Evolutionary conservation across 2,888 invertebrate species (phyloP).

Genomic region (Geotrupes spiniger): DNA sequence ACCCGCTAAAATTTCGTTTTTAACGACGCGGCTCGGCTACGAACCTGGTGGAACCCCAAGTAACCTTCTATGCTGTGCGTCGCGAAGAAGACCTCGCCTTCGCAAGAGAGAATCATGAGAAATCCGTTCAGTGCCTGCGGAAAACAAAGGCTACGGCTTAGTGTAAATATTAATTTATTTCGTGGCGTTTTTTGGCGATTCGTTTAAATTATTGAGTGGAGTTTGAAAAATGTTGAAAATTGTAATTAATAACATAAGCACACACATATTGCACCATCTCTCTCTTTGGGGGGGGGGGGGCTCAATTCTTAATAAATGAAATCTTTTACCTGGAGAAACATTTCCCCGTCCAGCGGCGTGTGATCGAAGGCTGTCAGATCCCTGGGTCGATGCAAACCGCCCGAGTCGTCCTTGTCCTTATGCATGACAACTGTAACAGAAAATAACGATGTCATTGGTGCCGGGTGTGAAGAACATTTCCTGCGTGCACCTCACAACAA

Average conservation of each 20-base stretch:
- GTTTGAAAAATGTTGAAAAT: too few relatives aligned
- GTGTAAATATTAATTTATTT: too few relatives aligned
- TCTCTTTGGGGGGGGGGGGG: too few relatives aligned
- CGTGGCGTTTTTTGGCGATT: too few relatives aligned
- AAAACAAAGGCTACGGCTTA: not conserved
- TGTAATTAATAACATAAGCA: too few relatives aligned
- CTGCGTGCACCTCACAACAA: too few relatives aligned
- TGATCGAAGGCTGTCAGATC: constrained; percentile 86
- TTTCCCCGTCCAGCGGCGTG: constrained; percentile 87
- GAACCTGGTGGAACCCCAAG: constrained; percentile 99
- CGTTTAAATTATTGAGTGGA: too few relatives aligned
- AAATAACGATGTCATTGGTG: constrained; percentile 5
- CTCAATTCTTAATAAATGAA: too few relatives aligned
- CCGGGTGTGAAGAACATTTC: too few relatives aligned
- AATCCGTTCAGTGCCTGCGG: constrained; percentile 97
- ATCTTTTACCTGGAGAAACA: constrained; percentile 92
- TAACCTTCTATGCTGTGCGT: constrained; percentile 99
- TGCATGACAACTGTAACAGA: constrained; percentile 86
- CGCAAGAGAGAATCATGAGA: constrained; percentile 96
- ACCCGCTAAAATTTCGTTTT: constrained; percentile 18
- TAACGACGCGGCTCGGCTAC: constrained; percentile 34
- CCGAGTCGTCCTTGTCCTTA: constrained; percentile 81
- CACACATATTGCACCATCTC: too few relatives aligned
- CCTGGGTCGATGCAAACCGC: constrained; percentile 65
- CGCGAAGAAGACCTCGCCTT: constrained; percentile 99